These are phyloP conservation scores for Phycodurus eques DNA, from an alignment of 2,113 vertebrate species.

Conservation along the genomic window DNA sequence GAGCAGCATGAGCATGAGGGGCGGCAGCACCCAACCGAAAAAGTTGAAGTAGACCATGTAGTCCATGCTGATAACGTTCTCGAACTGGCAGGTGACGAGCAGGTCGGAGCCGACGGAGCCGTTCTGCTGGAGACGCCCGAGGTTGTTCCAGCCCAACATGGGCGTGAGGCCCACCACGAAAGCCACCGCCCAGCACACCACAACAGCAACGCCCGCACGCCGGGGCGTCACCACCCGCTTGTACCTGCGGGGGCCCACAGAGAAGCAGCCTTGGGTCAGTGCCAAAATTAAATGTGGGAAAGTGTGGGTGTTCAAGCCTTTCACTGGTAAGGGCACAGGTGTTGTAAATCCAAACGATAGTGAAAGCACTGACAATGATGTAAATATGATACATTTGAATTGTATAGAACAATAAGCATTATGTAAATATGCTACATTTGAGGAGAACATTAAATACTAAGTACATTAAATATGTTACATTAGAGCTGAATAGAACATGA, in stretches of 20 bases:
- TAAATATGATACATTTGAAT: too few relatives aligned
- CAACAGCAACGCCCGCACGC: slow-evolving; percentile 83
- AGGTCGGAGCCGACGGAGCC: slow-evolving; percentile 71
- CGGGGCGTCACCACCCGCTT: slow-evolving; percentile 85
- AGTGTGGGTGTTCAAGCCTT: background rate
- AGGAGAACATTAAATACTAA: background rate
- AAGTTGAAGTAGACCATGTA: slow-evolving; percentile 99
- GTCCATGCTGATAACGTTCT: slow-evolving; percentile 97
- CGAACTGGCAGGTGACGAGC: slow-evolving; percentile 86
- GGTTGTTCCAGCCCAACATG: slow-evolving; percentile 97
- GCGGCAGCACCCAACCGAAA: slow-evolving; percentile 93
- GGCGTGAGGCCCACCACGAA: slow-evolving; percentile 90
- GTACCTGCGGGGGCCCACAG: slow-evolving; percentile 75
- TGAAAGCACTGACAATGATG: too few relatives aligned
- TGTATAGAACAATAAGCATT: too few relatives aligned
- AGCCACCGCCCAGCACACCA: slow-evolving; percentile 87
- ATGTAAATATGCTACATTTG: too few relatives aligned
- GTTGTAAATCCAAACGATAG: too few relatives aligned
- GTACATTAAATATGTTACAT: background rate
- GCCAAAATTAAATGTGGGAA: background rate
- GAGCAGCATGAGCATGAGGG: slow-evolving; percentile 87
- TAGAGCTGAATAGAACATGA: background rate
- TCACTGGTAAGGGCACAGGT: too few relatives aligned
- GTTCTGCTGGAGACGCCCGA: slow-evolving; percentile 68
- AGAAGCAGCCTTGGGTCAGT: slow-evolving; percentile 26